Base-by-base conservation (phyloP, 2,113 vertebrate species). In the Gymnocephalus cernua region DNA sequence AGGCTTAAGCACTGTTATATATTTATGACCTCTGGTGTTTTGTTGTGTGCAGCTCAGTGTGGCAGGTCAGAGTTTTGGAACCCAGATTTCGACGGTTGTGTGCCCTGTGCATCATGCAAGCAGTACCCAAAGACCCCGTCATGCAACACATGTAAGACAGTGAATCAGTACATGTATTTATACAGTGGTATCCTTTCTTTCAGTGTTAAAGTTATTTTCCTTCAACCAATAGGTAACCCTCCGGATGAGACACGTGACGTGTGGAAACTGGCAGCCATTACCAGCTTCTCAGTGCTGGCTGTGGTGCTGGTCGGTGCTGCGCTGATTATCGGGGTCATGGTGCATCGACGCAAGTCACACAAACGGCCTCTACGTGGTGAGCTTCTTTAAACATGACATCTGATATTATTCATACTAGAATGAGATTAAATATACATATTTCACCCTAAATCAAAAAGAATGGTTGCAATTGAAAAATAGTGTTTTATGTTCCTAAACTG, bases 251-350 rank as follows among this genome's bases (percentile, higher is more conserved):
- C 74, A 0, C 32, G 88, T 2, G 90, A 95, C 23, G 86, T 93
- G 77, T 96, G 95, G 95, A 95, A 93, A 41, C 82, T 95, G 35
- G 94, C 94, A 4, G 95, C 95, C 63, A 96, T 96, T 77, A 94
- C 94, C 71, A 96, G 95, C 65, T 94, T 95, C 83, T 95, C 95
- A 0, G 94, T 95, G 74, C 92, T 96, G 72, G 94, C 93, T 9
- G 88, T 94, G 2, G 91, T 96, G 58, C 82, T 96, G 71, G 88
- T 96, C 14, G 86, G 90, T 1, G 94, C 94, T 0, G 94, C 92
- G 0, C 66, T 96, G 71, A 87, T 96, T 10, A 93, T 95, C 45
- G 95, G 95, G 12, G 87, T 96, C 54, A 93, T 95, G 85, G 92
- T 96, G 83, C 95, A 94, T 88, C 93, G 93, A 14, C 90, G 91